Base-by-base conservation (phyloP, 2,797 vertebrate species). In the Telmatherina bonti region DNA sequence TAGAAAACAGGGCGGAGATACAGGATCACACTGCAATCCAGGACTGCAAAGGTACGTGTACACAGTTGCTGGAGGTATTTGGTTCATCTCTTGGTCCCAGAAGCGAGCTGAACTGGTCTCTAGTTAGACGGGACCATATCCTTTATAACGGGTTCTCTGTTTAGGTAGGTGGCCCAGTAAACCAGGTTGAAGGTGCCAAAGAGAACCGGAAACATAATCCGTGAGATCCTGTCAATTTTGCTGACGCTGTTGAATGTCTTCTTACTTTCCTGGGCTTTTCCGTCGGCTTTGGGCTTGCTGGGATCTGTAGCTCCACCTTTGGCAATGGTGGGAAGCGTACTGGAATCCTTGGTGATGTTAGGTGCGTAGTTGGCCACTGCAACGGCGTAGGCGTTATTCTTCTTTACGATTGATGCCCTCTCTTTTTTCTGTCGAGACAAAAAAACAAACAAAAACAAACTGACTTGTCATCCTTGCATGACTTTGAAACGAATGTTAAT, bases 181-280 rank as follows among this genome's bases (percentile, higher is more conserved):
- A 99, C 97, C 68, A 99, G 94, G 90, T 99, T 99, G 90, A 99
- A 99, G 76, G 93, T 94, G 82, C 97, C 95, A 82, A 99, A 99
- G 87, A 99, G 95, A 82, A 99, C 95, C 1, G 98, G 98, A 87
- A 99, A 99, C 85, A 99, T 95, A 96, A 99, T 96, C 91, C 98
- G 95, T 79, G 98, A 98, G 94, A 99, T 97, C 93, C 98, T 95
- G 93, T 99, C 98, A 67, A 99, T 99, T 95, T 98, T 99, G 94
- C 98, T 99, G 72, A 99, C 98, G 12, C 97, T 99, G 94, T 99
- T 99, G 93, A 99, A 99, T 10, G 97, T 97, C 94, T 99, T 99
- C 96, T 98, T 99, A 82, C 94, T 95, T 66, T 99, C 98, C 0
- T 92, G 94, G 26, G 91, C 93, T 86, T 98, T 99, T 8, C 95